Evolutionary conservation across 2,113 vertebrate species (phyloP).

Genomic region (Nanorana parkeri): DNA sequence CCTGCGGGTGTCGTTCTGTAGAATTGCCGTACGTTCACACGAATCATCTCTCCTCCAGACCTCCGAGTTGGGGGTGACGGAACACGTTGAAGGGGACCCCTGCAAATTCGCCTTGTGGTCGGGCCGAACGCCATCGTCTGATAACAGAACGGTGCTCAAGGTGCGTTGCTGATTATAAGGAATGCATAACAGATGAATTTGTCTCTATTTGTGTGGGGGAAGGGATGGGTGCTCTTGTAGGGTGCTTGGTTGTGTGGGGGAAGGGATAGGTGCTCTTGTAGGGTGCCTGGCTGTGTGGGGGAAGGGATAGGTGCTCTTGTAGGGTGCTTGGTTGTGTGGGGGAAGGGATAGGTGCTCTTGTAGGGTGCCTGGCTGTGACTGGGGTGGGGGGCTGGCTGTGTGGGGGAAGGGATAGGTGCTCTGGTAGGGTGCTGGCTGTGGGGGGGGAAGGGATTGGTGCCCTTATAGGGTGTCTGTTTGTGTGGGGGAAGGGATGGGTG

Average conservation of each 20-base stretch:
- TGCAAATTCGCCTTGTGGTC: slow-evolving; percentile 98
- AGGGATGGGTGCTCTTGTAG: too few species aligned
- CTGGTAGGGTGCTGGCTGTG: neutral
- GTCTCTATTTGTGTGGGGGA: too few species aligned
- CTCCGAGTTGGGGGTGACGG: slow-evolving; percentile 95
- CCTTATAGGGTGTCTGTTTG: too few species aligned
- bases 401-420: neutral
- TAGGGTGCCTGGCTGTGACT: too few species aligned
- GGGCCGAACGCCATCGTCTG: slow-evolving; percentile 94
- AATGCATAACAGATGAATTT: too few species aligned
- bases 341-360: neutral
- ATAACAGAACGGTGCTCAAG: slow-evolving; percentile 97
- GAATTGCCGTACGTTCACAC: too few species aligned
- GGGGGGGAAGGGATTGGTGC: too few species aligned
- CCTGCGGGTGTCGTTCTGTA: too few species aligned
- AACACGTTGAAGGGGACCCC: slow-evolving; percentile 97
- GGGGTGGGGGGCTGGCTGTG: neutral
- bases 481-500: neutral
- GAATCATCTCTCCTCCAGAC: slow-evolving; percentile 78
- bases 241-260: neutral
- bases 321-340: neutral
- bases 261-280: neutral
- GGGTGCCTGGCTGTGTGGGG: neutral
- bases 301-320: neutral
- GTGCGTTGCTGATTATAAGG: slow-evolving; percentile 66